Conservation (phyloP, 2,797 vertebrate genomes). For the Danio choprae region DNA sequence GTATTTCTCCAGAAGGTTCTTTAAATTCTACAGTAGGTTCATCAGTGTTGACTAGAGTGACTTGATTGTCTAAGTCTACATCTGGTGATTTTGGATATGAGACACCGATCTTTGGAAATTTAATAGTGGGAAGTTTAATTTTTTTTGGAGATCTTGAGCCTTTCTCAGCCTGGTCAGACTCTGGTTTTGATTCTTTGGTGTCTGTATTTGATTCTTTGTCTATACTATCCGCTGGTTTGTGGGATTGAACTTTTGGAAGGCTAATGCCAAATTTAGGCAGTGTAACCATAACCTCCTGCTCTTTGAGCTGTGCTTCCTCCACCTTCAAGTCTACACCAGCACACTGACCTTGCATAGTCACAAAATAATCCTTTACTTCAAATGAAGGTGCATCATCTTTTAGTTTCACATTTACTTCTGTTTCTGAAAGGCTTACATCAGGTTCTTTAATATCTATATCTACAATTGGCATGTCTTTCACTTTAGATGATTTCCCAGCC, state of each 20-base stretch:
- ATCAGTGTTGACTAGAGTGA: neutral
- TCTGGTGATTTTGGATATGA: constrained; percentile 29
- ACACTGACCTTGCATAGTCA: neutral
- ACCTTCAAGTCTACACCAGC: constrained; percentile 24
- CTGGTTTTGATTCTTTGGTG: constrained; percentile 14
- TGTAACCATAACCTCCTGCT: constrained; percentile 37
- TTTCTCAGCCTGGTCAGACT: constrained; percentile 31
- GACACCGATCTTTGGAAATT: constrained; percentile 63
- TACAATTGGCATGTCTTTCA: constrained; percentile 28
- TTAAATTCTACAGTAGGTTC: constrained; percentile 42
- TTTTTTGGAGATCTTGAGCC: constrained; percentile 52
- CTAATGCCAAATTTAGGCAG: constrained; percentile 66
- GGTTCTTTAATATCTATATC: constrained; percentile 54
- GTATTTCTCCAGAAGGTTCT: constrained; percentile 51
- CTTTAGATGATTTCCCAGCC: constrained; percentile 49
- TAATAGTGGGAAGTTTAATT: constrained; percentile 58
- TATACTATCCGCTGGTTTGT: constrained; percentile 1
- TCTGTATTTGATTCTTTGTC: constrained; percentile 10
- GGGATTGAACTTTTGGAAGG: constrained; percentile 44
- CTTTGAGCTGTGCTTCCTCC: constrained; percentile 39
- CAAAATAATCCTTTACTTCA: constrained; percentile 22
- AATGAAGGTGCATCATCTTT: constrained; percentile 17
- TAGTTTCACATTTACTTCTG: neutral
- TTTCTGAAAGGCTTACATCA: accelerated
- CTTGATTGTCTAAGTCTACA: constrained; percentile 14